These are phyloP conservation scores for Phylloscopus trochilus DNA, from an alignment of 2,113 vertebrate species.

Conservation along the genomic window DNA sequence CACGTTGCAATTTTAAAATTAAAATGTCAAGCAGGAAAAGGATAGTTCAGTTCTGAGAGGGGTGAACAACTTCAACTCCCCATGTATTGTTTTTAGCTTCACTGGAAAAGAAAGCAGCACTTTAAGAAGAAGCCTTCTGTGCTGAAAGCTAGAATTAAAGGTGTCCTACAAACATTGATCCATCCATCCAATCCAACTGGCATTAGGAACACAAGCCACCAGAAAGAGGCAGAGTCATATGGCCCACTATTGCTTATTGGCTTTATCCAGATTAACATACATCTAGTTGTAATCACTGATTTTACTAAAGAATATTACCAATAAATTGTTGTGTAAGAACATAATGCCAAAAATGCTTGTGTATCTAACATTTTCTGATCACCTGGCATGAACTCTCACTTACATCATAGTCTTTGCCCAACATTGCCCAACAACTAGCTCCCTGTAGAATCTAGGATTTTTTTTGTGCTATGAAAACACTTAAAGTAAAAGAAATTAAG, in stretches of 20 bases:
- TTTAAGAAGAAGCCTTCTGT: neutral
- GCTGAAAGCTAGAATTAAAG: neutral
- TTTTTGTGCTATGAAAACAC: neutral
- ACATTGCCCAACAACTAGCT: neutral
- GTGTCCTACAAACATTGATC: neutral
- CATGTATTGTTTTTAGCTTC: neutral
- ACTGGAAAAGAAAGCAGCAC: neutral
- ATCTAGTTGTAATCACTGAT: neutral
- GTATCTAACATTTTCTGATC: neutral
- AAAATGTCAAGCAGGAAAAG: neutral
- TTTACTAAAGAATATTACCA: neutral
- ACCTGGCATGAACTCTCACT: neutral
- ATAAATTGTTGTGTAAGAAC: neutral
- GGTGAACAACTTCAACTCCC: neutral
- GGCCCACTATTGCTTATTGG: neutral
- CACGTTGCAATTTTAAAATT: neutral
- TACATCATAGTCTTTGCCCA: neutral
- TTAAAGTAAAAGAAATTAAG: neutral
- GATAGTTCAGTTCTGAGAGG: neutral
- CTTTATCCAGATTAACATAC: neutral
- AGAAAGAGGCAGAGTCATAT: neutral
- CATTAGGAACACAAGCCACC: neutral
- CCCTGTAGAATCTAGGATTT: neutral
- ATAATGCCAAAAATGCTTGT: fast-evolving
- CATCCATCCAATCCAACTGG: neutral